Evolutionary conservation across 1,140 invertebrate genomes (phyloP), one percentile per base, ranked within the genome.

Genomic region (Caenorhabditis inopinata): DNA sequence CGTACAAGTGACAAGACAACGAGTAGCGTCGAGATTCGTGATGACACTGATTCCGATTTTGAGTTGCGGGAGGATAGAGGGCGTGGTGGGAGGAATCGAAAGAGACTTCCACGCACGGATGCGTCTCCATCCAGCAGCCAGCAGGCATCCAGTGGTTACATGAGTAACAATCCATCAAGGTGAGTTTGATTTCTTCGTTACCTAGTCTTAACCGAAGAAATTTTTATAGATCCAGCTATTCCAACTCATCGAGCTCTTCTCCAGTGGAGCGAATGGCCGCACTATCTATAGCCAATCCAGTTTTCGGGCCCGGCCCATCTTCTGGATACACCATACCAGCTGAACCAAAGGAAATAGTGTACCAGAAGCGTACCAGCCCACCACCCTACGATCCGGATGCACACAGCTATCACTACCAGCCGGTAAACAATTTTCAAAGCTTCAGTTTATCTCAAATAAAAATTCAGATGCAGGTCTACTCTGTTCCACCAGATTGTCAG

Each of bases 401-500:
- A 6, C 74, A 75, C 18, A 35, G 38, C 2, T 75, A 75, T 27
- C 74, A 75, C 11, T 75, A 75, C 16, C 74, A 75, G 38, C 42
- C 74, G 45, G 45, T 48, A 29, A 6, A 45, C 16, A 25, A 12
- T 16, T n/a, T n/a, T n/a, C n/a, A n/a, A n/a, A n/a, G n/a, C n/a
- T n/a, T n/a, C n/a, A n/a, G 16, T 21, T 46, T 74, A 21, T 7
- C n/a, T n/a, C 6, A 25, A 38, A 35, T 38, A 38, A 38, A n/a
- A 73, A 18, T 73, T 29, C 11, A 74, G 46, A 74, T 74, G 21
- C 74, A 79, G 46, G 58, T 79, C 29, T 79, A 79, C 62, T 23
- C 78, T 4, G 78, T 79, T 18, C 78, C 78, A 49, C 78, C 78
- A 25, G 78, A 79, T 27, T 79, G 78, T 46, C 51, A 79, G 12